Base-by-base conservation (phyloP, 2,888 invertebrate genomes). In the Lithophane leautieri region DNA sequence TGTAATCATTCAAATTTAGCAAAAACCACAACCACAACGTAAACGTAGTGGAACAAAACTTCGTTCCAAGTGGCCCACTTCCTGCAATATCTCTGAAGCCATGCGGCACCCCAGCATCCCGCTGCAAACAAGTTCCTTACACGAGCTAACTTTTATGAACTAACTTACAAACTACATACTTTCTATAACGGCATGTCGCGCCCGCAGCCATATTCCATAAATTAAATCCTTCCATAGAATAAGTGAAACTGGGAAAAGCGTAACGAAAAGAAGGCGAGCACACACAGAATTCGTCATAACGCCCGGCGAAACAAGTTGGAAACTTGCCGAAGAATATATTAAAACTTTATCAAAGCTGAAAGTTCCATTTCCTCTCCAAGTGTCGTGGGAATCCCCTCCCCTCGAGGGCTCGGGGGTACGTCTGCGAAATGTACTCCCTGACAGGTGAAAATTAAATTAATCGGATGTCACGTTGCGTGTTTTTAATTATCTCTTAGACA, bases 311-410 rank as follows among this genome's bases (percentile, higher is more conserved):
- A 93, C 93, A 94, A 94, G 91, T 94, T 92, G 91, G 91, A 89
- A 94, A 95, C 94, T 94, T 92, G 90, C 92, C 93, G 93, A 95
- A 95, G 96, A 96, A 96, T 96, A 96, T 95, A 96, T 96, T 96
- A 96, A 96, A 96, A 96, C 95, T 96, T 96, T 95, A 94, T 95
- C 96, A 96, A 95, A 96, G 95, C 94, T 92, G 88, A 91, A 94
- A 95, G 91, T 95, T 94, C 93, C 91, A 94, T 95, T 95, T 95
- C 95, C 95, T 83, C 79, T 91, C 85, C 85, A 82, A 90, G 90
- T 91, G 90, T 88, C 92, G 89, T 87, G 90, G 89, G 89, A 91
- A 88, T 89, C 84, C 85, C n/a, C 44, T 34, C 28, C 42, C 87
- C 85, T 79, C 81, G 88, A 88, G 88, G 84, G 83, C 54, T 60